Evolutionary conservation across 2,888 invertebrate species (phyloP).

Genomic region (Andricus curvator): DNA sequence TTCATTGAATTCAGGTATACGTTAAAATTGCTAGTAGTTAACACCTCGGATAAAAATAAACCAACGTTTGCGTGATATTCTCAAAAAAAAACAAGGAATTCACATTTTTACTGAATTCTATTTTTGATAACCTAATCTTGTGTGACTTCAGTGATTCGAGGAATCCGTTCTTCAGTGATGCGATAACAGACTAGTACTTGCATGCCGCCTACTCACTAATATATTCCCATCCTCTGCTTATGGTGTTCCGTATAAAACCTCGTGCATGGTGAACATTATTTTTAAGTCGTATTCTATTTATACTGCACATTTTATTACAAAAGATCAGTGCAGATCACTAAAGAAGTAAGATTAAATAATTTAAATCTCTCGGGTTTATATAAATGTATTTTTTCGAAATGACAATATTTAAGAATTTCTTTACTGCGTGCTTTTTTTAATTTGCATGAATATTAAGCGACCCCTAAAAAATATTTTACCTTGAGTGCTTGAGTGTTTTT

Average conservation of each 20-base stretch:
- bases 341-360: background rate
- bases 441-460: background rate
- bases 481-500: background rate
- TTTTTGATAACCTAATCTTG: conserved; percentile 1
- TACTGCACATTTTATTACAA: background rate
- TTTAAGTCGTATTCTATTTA: conserved; percentile 9
- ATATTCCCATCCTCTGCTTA: conserved; percentile 23
- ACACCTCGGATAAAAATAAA: no score
- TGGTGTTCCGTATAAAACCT: background rate
- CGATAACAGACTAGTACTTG: conserved; percentile 31
- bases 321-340: conserved; percentile 3
- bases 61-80: background rate
- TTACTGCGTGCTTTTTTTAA: background rate
- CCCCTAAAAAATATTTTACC: background rate
- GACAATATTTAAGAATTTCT: background rate
- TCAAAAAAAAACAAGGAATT: background rate
- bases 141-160: conserved; percentile 39
- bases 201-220: conserved; percentile 13
- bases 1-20: no score
- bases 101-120: background rate
- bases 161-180: conserved; percentile 33
- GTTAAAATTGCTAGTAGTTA: no score
- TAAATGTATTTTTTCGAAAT: background rate
- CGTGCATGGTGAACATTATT: conserved; percentile 23
- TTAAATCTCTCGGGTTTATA: background rate